These are phyloP conservation scores for Drosophila demipolita DNA, from an alignment of 2,888 invertebrate genomes.

Conservation along the genomic window DNA sequence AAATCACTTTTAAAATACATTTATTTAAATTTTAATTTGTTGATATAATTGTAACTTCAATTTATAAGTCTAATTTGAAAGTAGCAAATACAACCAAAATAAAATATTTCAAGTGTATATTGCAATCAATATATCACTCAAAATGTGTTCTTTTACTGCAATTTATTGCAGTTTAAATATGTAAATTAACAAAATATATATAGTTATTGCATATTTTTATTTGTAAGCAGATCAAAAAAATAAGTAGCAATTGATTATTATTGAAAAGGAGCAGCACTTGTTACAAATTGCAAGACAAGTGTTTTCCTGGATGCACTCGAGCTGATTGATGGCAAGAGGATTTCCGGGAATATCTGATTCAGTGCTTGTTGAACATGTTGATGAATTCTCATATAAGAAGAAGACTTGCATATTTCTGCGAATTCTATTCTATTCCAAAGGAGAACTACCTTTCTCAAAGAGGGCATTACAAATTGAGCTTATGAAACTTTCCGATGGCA, in stretches of 20 bases:
- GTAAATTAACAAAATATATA: not conserved
- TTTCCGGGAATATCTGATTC: not conserved
- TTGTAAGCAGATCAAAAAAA: too few species aligned
- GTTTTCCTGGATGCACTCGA: not conserved
- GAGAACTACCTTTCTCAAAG: not conserved
- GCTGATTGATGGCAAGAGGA: not conserved
- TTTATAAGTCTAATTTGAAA: not conserved
- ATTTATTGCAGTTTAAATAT: not conserved
- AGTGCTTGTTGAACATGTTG: not conserved
- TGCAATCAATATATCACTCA: too few species aligned
- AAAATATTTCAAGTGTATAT: not conserved
- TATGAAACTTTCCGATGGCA: conserved; percentile 55
- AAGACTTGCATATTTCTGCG: not conserved
- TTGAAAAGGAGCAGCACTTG: not conserved
- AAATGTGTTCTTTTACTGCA: not conserved
- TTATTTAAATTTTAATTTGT: not conserved
- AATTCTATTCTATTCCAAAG: not conserved
- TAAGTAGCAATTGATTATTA: not conserved
- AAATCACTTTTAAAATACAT: not conserved
- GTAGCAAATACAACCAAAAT: not conserved
- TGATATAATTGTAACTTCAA: not conserved
- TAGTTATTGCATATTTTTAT: not conserved
- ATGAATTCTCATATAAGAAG: not conserved
- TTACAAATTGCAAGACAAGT: not conserved
- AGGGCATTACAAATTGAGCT: conserved; percentile 23